Evolutionary conservation across 2,113 vertebrate genomes (phyloP), one percentile per base, ranked within the genome.

Genomic region (Elephantulus edwardii): DNA sequence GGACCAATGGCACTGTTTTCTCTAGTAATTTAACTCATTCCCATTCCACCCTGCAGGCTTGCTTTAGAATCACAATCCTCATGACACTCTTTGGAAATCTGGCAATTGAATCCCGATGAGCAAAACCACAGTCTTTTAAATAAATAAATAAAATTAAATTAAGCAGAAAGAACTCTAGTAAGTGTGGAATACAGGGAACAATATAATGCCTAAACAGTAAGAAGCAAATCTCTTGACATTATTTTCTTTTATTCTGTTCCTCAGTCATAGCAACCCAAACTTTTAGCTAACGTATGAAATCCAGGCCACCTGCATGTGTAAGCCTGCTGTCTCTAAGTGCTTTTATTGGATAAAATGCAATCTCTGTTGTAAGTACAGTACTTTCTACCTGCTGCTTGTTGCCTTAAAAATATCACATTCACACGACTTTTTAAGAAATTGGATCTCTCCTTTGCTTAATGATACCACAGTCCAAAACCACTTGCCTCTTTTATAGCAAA

Each of bases 271-370:
- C 46, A 92, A 90, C 72, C 0, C 46, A 54, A 94, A 16, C 8
- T 50, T 93, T 85, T 46, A 90, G 30, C 82, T 54, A 86, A 92
- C 14, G 74, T 28, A 35, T 50, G 94, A 95, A 93, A 92, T 75
- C 20, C 38, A 91, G 84, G 48, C 79, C 35, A 58, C 42, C 42
- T 84, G 5, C 38, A 70, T 91, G 89, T 64, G 66, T 13, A 7
- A 14, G 66, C 70, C 28, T 86, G 87, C 64, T 89, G 56, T 44
- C 84, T 85, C 42, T 68, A 52, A 68, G 50, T 77, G 81, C 24
- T 79, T 88, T 94, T 56, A 64, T 10, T 79, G 10, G 70, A 58
- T 70, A 86, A 86, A 86, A 86, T 85, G n/a, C 64, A 30, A 83
- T 77, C 86, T 12, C 33, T 81, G 2, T 83, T 91, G 0, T 64